Evolutionary conservation across 2,797 vertebrate species (phyloP).

Genomic region (Hapalemur alaotrensis): DNA sequence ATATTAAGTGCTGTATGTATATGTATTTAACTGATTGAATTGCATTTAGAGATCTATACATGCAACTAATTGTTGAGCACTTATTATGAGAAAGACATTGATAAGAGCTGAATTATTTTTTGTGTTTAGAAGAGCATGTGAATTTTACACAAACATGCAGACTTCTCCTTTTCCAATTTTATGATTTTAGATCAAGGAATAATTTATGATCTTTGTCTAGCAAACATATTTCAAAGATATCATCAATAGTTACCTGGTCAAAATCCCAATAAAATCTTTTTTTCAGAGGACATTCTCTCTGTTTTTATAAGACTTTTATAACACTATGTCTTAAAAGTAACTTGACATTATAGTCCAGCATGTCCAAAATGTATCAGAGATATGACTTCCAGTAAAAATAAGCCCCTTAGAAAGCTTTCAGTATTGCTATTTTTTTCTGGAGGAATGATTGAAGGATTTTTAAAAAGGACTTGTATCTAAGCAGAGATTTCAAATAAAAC

Average conservation of each 20-base stretch:
- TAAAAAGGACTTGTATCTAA: conserved; percentile 50
- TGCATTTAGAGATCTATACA: not conserved
- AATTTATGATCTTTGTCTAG: not conserved
- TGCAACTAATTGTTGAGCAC: not conserved
- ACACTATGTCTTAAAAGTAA: not conserved
- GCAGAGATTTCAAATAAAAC: conserved; percentile 65
- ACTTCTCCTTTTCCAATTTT: not conserved
- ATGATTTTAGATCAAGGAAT: not conserved
- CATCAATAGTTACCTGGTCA: not conserved
- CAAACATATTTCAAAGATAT: conserved; percentile 19
- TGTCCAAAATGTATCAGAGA: not conserved
- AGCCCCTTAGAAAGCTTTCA: conserved; percentile 23
- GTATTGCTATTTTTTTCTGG: conserved; percentile 28
- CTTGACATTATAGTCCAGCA: not conserved
- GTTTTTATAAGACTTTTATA: conserved; percentile 16
- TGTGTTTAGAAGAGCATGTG: not conserved
- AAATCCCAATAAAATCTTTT: conserved; percentile 37
- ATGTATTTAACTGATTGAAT: not conserved
- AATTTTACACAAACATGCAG: not conserved
- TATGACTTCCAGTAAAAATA: conserved; percentile 33
- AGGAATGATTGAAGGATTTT: conserved; percentile 64
- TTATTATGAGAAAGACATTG: not conserved
- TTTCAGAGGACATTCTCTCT: not conserved
- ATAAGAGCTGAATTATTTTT: not conserved
- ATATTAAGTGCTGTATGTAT: not conserved